Evolutionary conservation across 2,888 invertebrate species (phyloP), one percentile per base, ranked within the genome.

Genomic region (Girardia tigrina): DNA sequence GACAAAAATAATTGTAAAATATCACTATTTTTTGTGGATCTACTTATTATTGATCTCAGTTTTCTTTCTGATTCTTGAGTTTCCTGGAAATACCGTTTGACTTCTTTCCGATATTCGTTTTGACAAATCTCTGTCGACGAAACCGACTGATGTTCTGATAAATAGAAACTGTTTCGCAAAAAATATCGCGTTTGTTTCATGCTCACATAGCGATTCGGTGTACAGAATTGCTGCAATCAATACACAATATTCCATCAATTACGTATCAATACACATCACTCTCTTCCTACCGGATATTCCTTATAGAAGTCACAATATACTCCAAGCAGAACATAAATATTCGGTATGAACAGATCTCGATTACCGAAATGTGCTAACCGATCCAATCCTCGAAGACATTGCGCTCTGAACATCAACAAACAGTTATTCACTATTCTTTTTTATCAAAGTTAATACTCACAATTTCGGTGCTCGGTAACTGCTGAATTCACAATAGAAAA

Each of bases 401-500:
- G 8, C n/a, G 56, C 56, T 56, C 56, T 56, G 23, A 8, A 36
- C 16, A 16, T 12, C 8, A 36, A 36, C 36, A 36, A 36, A 36
- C 36, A 36, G 16, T 36, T 36, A 36, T 12, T 36, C 8, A 36
- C 16, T 56, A 56, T 20, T 56, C 4, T 20, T 20, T 12, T 56
- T 20, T 56, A 16, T 16, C n/a, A 12, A 6, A n/a, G 23, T 20
- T 56, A n/a, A 4, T n/a, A 74, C 69, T 74, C 20, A 74, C 74
- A 74, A 26, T 8, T 2, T 6, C 23, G 74, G 74, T 27, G 74
- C 74, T 69, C 74, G 4, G 8, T 23, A 27, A 12, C 42, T 42
- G 23, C 42, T 42, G 71, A 74, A 74, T 74, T 74, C 74, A 42
- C 74, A 74, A 69, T 74, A 42, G 69, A 74, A 74, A 4, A 74